These are phyloP conservation scores for Lochmaea crataegi DNA, from an alignment of 2,888 invertebrate species.

Conservation along the genomic window DNA sequence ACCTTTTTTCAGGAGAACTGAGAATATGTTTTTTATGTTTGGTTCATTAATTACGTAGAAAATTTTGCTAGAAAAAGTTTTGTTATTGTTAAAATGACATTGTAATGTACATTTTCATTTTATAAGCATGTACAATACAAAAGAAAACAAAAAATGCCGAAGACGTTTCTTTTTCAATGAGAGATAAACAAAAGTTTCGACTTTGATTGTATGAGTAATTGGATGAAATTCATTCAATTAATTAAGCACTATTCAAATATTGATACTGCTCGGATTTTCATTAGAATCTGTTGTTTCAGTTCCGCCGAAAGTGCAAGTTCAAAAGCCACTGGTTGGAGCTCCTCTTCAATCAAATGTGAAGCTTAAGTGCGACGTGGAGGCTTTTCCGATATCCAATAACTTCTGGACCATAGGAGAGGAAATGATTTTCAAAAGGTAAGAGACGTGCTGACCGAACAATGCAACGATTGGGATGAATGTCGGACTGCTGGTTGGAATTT, in stretches of 20 bases:
- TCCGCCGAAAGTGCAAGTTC: constrained; percentile 72
- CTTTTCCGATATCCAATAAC: constrained; percentile 74
- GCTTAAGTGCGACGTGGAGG: constrained; percentile 74
- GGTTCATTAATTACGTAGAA: too few relatives aligned
- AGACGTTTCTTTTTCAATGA: too few relatives aligned
- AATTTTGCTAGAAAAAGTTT: too few relatives aligned
- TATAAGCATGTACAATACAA: too few relatives aligned
- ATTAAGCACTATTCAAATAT: neutral
- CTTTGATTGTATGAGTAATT: neutral
- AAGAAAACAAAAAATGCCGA: too few relatives aligned
- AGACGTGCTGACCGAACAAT: constrained; percentile 6
- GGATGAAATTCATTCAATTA: neutral
- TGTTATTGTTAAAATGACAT: too few relatives aligned
- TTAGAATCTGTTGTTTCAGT: constrained; percentile 64
- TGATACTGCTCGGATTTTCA: constrained; percentile 24
- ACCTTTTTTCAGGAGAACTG: neutral
- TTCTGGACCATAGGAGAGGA: constrained; percentile 72
- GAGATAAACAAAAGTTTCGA: neutral
- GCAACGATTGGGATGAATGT: neutral
- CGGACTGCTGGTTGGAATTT: neutral
- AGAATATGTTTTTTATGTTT: neutral
- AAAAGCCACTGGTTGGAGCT: constrained; percentile 73
- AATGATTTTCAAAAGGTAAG: constrained; percentile 68
- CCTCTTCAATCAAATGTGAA: constrained; percentile 71
- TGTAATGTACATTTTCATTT: too few relatives aligned